phyloP scores from a whole-genome alignment of 2,888 invertebrate species.

The Cryptophagus acutangulus region DNA sequence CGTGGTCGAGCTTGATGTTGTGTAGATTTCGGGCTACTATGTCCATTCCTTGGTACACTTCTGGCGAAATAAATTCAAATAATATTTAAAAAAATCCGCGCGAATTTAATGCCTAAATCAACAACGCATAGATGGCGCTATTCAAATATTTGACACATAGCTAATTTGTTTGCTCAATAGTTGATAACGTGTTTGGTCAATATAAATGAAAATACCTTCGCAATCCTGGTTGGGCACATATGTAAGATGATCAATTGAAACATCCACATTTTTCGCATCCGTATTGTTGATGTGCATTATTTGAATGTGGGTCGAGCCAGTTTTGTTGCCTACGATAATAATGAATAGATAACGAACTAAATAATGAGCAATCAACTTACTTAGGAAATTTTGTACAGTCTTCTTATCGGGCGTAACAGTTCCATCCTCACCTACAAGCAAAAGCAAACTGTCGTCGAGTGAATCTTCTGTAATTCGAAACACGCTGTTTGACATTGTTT shows the following conservation, averaged over 20 bases:
- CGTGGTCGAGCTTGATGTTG: slow-evolving; percentile 72
- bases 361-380: slow-evolving; percentile 52
- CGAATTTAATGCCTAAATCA: slow-evolving; percentile 6
- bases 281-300: slow-evolving; percentile 45
- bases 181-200: background rate
- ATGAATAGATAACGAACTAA: slow-evolving; percentile 6
- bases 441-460: slow-evolving; percentile 67
- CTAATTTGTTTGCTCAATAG: slow-evolving; percentile 2
- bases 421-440: slow-evolving; percentile 84
- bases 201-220: background rate
- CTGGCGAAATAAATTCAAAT: slow-evolving; percentile 18
- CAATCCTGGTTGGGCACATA: slow-evolving; percentile 36
- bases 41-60: slow-evolving; percentile 50
- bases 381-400: slow-evolving; percentile 72
- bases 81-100: too few relatives aligned
- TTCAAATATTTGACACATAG: background rate
- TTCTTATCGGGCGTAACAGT: slow-evolving; percentile 76
- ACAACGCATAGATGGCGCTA: slow-evolving; percentile 6
- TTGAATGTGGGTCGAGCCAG: slow-evolving; percentile 41
- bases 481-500: slow-evolving; percentile 48
- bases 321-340: slow-evolving; percentile 32
- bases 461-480: slow-evolving; percentile 46
- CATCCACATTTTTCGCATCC: slow-evolving; percentile 42
- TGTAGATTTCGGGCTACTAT: slow-evolving; percentile 47
- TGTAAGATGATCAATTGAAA: slow-evolving; percentile 49